Evolutionary conservation across 1,140 invertebrate genomes (phyloP), one percentile per base, ranked within the genome.

Genomic region (Agrilus planipennis): DNA sequence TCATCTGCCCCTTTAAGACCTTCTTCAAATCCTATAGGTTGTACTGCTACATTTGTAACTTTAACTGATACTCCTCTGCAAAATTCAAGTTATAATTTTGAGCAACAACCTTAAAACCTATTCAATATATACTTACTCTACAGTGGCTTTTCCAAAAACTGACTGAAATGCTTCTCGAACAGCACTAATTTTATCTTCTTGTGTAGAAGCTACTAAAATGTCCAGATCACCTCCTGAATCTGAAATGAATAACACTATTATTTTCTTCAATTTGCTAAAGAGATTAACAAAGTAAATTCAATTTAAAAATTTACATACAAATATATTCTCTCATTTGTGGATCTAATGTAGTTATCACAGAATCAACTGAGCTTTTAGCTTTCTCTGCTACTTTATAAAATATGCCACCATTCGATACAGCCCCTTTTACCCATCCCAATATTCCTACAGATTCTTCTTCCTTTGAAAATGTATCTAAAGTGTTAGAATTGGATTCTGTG

Each of bases 291-390:
- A 41, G 17, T 41, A 10, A 34, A 34, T 16, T 7, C 2, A 12
- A 10, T 4, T 12, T 20, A 18, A 14, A 34, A 34, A 21, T 40
- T 2, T 37, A 43, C 48, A 75, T 71, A 89, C 84, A 76, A 46
- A 89, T 77, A 60, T 84, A 81, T 65, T 89, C 82, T 57, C 79
- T 83, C 87, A 91, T 89, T 60, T 89, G 85, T 14, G 87, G 87
- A 64, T 91, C 87, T 7, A 91, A 64, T 12, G 85, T 89, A 12
- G 85, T 89, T 22, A 91, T 88, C 69, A 91, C 80, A 1, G 79
- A 77, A 55, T 88, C 84, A 0, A 89, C 78, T 7, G 83, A 86
- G 57, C 67, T 84, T 64, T 84, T 87, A 0, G 85, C 84, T 56
- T 84, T 86, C 53, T 89, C 84, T 4, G 78, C 75, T 34, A 83